Evolutionary conservation across 2,113 vertebrate species (phyloP).

Genomic region (Sinocyclocheilus grahami): DNA sequence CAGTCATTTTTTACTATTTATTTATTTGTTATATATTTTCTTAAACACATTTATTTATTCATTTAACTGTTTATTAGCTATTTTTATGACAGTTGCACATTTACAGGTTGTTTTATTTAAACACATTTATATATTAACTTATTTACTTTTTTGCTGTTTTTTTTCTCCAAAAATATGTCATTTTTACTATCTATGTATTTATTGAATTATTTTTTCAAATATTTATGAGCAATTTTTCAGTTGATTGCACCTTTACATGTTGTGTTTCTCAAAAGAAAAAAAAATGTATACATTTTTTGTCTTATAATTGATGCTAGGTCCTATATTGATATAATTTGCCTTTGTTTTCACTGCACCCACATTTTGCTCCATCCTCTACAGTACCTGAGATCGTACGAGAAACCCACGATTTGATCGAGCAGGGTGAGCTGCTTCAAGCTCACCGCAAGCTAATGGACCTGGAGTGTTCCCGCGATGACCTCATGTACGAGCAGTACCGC

Average conservation of each 20-base stretch:
- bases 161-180: not conserved
- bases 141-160: not conserved
- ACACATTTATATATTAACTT: not conserved
- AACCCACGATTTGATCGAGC: constrained; percentile 89
- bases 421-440: constrained; percentile 87
- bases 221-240: not conserved
- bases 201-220: not conserved
- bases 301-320: not conserved
- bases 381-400: constrained; percentile 95
- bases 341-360: not conserved
- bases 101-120: not conserved
- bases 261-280: no score
- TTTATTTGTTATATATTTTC: no score
- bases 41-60: no score
- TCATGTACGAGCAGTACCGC: constrained; percentile 97
- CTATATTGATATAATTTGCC: not conserved
- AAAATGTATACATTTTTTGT: not conserved
- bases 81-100: not conserved
- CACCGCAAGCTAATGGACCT: constrained; percentile 95
- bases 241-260: not conserved
- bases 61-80: no score
- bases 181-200: not conserved
- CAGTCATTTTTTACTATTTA: no score
- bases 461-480: constrained; percentile 91
- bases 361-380: constrained; percentile 57